phyloP scores from a whole-genome alignment of 2,797 vertebrate genomes.

The Sebastes minor region DNA sequence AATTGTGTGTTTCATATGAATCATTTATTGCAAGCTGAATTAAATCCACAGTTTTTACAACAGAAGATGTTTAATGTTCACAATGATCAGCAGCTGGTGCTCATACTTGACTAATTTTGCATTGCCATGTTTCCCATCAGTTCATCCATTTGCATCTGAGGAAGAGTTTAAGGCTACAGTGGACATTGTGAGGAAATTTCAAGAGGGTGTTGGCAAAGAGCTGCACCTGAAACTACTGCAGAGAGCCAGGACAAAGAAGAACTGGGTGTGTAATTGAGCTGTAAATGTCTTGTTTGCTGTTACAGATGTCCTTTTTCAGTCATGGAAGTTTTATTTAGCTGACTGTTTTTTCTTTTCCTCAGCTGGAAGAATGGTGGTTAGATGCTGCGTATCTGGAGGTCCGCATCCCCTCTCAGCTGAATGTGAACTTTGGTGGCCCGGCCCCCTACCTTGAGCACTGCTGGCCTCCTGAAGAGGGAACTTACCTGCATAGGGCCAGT shows the following conservation, averaged over 20 bases:
- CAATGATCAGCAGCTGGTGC: neutral
- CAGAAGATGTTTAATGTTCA: neutral
- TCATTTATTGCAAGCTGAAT: neutral
- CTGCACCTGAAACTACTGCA: slow-evolving; percentile 92
- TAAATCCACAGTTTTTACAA: neutral
- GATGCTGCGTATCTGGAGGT: slow-evolving; percentile 90
- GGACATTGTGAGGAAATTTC: slow-evolving; percentile 87
- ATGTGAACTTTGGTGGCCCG: slow-evolving; percentile 91
- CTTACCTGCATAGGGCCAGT: slow-evolving; percentile 87
- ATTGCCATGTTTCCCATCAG: slow-evolving; percentile 71
- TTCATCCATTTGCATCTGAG: slow-evolving; percentile 90
- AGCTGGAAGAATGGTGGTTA: slow-evolving; percentile 99
- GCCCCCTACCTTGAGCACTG: slow-evolving; percentile 88
- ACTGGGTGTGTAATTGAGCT: slow-evolving; percentile 87
- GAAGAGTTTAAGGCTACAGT: slow-evolving; percentile 87
- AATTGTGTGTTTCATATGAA: neutral
- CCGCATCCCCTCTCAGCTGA: slow-evolving; percentile 90
- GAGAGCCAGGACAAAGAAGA: slow-evolving; percentile 87
- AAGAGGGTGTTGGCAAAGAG: slow-evolving; percentile 86
- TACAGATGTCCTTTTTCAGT: neutral
- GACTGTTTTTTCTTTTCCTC: slow-evolving; percentile 21
- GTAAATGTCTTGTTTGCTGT: neutral
- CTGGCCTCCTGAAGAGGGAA: slow-evolving; percentile 90
- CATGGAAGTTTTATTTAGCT: neutral
- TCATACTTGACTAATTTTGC: neutral